Evolutionary conservation across 2,888 invertebrate genomes (phyloP), one percentile per base, ranked within the genome.

Genomic region (Megaustenia siamemsis): DNA sequence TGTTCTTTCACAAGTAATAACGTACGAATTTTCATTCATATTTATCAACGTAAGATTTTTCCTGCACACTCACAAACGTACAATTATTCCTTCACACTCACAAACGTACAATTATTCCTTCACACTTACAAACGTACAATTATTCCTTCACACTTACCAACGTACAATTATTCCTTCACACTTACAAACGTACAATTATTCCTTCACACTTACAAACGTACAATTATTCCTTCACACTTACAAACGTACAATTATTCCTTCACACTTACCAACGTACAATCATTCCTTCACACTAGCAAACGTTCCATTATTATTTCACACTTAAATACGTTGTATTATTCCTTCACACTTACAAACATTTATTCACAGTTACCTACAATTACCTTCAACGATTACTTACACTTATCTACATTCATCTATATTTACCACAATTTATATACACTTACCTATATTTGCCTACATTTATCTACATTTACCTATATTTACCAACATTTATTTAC

Each of bases 101-200:
- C 76, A 76, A 28, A 76, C 76, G 49, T 28, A 76, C 76, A 49
- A 15, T 49, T n/a, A 76, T 53, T 21, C 49, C 24, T 28, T 49
- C 49, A 76, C 32, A 49, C 76, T 49, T 28, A 76, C 76, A 76
- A 15, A 76, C 76, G 49, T 28, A 76, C 49, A 49, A 15, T 49
- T 53, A 76, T 28, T 49, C 76, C 45, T 53, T 49, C 76, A 76
- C 32, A 76, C 76, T 49, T 28, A 45, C 49, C 24, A 15, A 76
- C 76, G 49, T 76, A 49, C 76, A 76, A 15, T 49, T 38, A 49
- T 76, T 21, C 49, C 24, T 49, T 49, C 76, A 76, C 49, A 49
- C 76, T 49, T 49, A 76, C 76, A 76, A n/a, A 76, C 49, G 49
- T 49, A 76, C 53, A 76, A n/a, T 49, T 53, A 76, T 49, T 49